Evolutionary conservation across 2,797 vertebrate species (phyloP), one percentile per base, ranked within the genome.

Genomic region (Phoxinus dragarum): DNA sequence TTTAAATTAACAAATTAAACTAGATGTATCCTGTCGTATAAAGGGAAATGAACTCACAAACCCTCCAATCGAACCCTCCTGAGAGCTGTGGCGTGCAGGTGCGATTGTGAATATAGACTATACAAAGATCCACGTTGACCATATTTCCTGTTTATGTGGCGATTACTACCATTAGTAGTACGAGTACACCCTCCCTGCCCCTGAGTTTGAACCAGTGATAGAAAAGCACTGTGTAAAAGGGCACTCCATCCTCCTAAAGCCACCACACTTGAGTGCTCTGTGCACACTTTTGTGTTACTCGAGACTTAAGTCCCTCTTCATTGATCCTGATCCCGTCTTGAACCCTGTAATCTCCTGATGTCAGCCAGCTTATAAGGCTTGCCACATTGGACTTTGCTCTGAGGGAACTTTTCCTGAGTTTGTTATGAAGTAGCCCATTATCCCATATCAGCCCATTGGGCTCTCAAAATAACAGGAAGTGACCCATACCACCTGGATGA

Each of bases 321-420:
- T 87, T 78, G 86, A 87, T 88, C 87, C 82, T 89, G 86, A 90
- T 91, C 89, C 88, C 36, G 38, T 85, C 81, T 88, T 89, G 85
- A 91, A 90, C 86, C 85, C 88, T 88, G 89, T 92, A 91, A 92
- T 91, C 90, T 92, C 86, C 81, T 87, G 84, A 88, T 88, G 89
- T 91, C 49, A 84, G 80, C 34, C 44, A 76, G 87, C 79, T 90
- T 90, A 89, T 88, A 87, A 38, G 64, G 78, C 86, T 84, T 90
- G 86, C 84, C 86, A 88, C 82, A 82, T 86, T 88, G 82, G 84
- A 88, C 88, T 86, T 82, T 78, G 80, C 78, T 87, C 82, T 80
- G 56, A 86, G 81, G 74, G 78, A 88, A 81, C 71, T 88, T 89
- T 75, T 86, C 49, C 64, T 82, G 73, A 89, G 88, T 47, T 85